Evolutionary conservation across 2,113 vertebrate genomes (phyloP), one percentile per base, ranked within the genome.

Genomic region (Psephotus haematonotus): DNA sequence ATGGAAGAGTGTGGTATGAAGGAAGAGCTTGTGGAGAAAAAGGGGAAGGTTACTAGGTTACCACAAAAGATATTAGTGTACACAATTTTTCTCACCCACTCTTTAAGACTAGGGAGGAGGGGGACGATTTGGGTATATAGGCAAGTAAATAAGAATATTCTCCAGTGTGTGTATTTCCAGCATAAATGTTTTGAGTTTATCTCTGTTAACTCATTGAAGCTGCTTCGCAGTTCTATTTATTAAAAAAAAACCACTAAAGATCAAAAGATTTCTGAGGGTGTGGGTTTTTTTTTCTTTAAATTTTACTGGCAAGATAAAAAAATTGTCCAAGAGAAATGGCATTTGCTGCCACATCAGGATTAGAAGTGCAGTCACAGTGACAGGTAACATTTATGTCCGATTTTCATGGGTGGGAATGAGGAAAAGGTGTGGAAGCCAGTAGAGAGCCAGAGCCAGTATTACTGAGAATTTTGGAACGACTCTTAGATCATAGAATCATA

Each of bases 11-110:
- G 70, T 70, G 70, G 88, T 91, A 47, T 1, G 63, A 95, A 90
- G 86, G 77, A 77, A 96, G 50, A 94, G 62, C 65, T 92, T 8
- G 35, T 91, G 62, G 78, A 83, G 71, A 5, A 70, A 88, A 90
- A 84, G 69, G 78, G 87, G 85, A 60, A 88, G 88, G 94, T 96
- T 92, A 88, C 94, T 77, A 76, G 82, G 85, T 88, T 96, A 93
- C 82, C 93, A 85, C 62, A 37, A 63, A 91, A 84, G 86, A 77
- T 76, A 76, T 72, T 23, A 68, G 53, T 67, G 49, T 55, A 49
- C 77, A 84, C 53, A 27, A 1, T 80, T 85, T 93, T 93, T 80
- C 93, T 88, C 87, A 84, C 76, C 71, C 80, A 62, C 80, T 90
- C 76, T 80, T 81, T 77, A 11, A 57, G 65, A n/a, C 37, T 65